These are phyloP conservation scores for Gobionotothen gibberifrons DNA, from an alignment of 2,797 vertebrate species.

Conservation along the genomic window DNA sequence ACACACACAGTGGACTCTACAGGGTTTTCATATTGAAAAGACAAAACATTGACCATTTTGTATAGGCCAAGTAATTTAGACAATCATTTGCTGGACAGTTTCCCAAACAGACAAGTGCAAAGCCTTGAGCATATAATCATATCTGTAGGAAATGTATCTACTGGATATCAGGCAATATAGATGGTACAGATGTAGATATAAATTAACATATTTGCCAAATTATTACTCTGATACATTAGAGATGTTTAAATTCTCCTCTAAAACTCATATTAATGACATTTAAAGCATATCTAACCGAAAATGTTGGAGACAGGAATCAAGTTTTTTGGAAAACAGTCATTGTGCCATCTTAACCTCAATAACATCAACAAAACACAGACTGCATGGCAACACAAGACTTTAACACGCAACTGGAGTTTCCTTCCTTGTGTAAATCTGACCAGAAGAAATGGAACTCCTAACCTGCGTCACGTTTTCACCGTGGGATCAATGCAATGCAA, in stretches of 20 bases:
- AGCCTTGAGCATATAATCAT: background rate
- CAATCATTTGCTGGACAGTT: background rate
- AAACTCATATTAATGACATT: background rate
- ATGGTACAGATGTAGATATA: background rate
- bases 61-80: background rate
- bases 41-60: background rate
- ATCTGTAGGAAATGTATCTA: background rate
- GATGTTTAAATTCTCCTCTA: background rate
- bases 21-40: slow-evolving; percentile 14
- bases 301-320: background rate
- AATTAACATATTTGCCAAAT: background rate
- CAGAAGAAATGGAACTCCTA: background rate
- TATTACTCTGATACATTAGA: background rate
- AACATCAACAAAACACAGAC: slow-evolving; percentile 3
- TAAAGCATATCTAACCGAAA: background rate
- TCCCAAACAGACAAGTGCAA: background rate
- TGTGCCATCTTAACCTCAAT: background rate
- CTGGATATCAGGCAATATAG: background rate
- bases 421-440: slow-evolving; percentile 60
- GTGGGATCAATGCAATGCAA: slow-evolving; percentile 8
- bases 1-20: slow-evolving; percentile 19
- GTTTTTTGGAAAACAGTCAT: background rate
- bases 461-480: slow-evolving; percentile 47
- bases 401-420: slow-evolving; percentile 28
- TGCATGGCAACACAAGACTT: background rate